Evolutionary conservation across 1,140 invertebrate genomes (phyloP), one percentile per base, ranked within the genome.

Genomic region (Carcinoscorpius rotundicauda): DNA sequence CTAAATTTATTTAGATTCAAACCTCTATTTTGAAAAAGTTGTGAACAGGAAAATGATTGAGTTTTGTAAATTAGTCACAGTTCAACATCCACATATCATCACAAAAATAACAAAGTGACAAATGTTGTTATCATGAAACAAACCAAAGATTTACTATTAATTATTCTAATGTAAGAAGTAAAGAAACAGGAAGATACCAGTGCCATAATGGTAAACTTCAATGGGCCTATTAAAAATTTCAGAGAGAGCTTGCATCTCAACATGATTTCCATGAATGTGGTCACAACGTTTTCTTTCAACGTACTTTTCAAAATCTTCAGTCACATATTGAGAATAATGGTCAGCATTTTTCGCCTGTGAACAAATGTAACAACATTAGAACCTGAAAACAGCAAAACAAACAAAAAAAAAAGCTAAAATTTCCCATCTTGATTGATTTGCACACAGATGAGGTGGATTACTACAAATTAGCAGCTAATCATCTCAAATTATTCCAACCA

Each of bases 141-240:
- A 67, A 52, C 11, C n/a, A 68, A 57, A 69, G 60, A 8, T 1
- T 3, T 55, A 55, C 6, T 1, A 8, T n/a, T 8, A 55, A 55
- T 55, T n/a, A 6, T n/a, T 8, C 53, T n/a, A 0, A 55, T 8
- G 53, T 8, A 55, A 55, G 53, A 1, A 6, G 6, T 55, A n/a
- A n/a, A 6, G 6, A 55, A 55, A 29, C 29, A 29, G 29, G 29
- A 29, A 29, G 0, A 29, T 29, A 29, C 61, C 61, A 52, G 60
- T 58, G 51, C 68, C 84, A 74, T 95, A 95, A 74, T 91, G 90
- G 77, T 91, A 96, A 4, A 96, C 87, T 80, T 96, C 91, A 68
- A 96, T 87, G n/a, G 87, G 88, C 69, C 92, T 81, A 78, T 92
- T 93, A 75, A 91, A 96, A 77, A 96, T 86, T 81, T 96, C 92